Evolutionary conservation across 2,888 invertebrate genomes (phyloP), one percentile per base, ranked within the genome.

Genomic region (Eristalis arbustorum): DNA sequence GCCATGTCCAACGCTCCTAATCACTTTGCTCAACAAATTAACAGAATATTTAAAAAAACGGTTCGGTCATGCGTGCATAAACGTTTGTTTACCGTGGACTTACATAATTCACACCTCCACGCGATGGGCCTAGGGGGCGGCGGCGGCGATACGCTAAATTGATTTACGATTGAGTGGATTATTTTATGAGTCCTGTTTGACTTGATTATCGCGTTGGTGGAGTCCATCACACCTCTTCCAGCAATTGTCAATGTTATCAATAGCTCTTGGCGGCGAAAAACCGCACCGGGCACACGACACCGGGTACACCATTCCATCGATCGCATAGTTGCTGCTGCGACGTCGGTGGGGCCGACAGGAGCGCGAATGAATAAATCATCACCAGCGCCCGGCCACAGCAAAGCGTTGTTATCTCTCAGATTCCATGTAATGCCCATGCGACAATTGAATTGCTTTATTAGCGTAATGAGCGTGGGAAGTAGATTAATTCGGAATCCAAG

Each of bases 401-500:
- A 4, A 67, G 73, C 42, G 61, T 18, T 49, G 49, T 79, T 81
- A 75, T 75, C 75, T 75, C 2, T 81, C 64, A 59, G 75, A 69
- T 75, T 66, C 69, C 49, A 18, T 18, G 71, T 59, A 62, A 72
- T 75, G 64, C 40, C 49, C 34, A 69, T 61, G 69, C 34, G 81
- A 75, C 69, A 75, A 73, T 68, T 63, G 40, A 14, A 64, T 34
- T 14, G 68, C 25, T 25, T 28, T 62, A 67, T 76, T 72, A 62
- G 56, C 31, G 34, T 72, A 67, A 73, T 18, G 0, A 42, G 68
- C 63, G 73, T 83, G 77, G 68, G 83, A 83, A 83, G 83, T 68
- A n/a, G 61, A 34, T 67, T 22, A 67, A 64, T 83, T 49, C 18
- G 37, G 31, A 59, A 13, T 66, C 63, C 67, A n/a, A n/a, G n/a